Evolutionary conservation across 2,797 vertebrate genomes (phyloP).

Genomic region (Mus spretus): DNA sequence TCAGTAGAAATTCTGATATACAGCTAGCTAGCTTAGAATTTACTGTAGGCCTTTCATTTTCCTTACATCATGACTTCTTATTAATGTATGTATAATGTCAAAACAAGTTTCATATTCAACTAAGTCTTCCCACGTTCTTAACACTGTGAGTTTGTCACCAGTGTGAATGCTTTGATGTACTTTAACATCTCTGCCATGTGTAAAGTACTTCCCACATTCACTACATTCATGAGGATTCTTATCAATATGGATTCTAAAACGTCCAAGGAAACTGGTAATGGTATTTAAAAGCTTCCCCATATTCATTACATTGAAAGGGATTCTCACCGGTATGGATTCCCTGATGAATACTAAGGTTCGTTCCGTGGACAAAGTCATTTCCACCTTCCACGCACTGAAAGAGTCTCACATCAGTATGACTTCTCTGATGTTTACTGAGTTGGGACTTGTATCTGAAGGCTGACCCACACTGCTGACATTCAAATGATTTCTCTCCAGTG

Average conservation of each 20-base stretch:
- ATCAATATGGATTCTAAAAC: background rate
- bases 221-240: background rate
- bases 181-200: background rate
- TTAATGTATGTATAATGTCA: background rate
- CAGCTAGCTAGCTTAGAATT: background rate
- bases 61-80: background rate
- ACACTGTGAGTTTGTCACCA: background rate
- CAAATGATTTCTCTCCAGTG: slow-evolving; percentile 49
- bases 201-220: background rate
- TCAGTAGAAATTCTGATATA: background rate
- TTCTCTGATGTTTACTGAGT: slow-evolving; percentile 57
- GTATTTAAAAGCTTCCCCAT: background rate
- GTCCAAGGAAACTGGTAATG: background rate
- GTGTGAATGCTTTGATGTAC: background rate
- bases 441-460: slow-evolving; percentile 2
- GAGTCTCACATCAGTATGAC: slow-evolving; percentile 51
- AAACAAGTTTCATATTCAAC: background rate
- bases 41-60: background rate
- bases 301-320: background rate
- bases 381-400: slow-evolving; percentile 36
- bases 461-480: slow-evolving; percentile 62
- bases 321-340: background rate
- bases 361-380: background rate
- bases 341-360: background rate
- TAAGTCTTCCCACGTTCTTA: background rate